Evolutionary conservation across 2,797 vertebrate species (phyloP).

Genomic region (Characodon lateralis): DNA sequence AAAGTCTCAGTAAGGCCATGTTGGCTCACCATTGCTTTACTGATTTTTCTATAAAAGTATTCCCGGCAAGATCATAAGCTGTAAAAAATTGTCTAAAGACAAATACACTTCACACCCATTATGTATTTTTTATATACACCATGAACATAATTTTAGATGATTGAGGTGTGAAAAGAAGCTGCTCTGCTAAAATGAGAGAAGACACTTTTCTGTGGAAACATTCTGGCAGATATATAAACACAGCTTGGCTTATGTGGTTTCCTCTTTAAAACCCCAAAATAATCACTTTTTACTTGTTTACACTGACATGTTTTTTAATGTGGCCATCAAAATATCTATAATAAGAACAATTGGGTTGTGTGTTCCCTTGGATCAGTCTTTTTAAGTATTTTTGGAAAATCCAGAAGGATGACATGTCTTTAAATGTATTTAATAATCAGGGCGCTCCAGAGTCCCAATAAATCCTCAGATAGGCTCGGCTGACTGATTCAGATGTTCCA

Average conservation of each 20-base stretch:
- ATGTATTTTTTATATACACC: conserved; percentile 38
- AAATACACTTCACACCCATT: conserved; percentile 33
- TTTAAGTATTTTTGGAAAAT: neutral
- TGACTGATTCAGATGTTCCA: neutral
- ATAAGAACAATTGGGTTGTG: neutral
- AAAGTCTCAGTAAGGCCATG: neutral
- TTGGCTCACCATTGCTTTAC: neutral
- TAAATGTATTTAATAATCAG: neutral
- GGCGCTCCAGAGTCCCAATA: neutral
- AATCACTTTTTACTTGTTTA: conserved; percentile 21
- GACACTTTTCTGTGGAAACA: neutral
- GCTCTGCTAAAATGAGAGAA: neutral
- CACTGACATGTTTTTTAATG: conserved; percentile 19
- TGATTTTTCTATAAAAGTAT: neutral
- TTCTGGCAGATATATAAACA: conserved; percentile 54
- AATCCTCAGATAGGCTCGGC: neutral
- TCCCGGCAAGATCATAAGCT: neutral
- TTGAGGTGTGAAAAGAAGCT: conserved; percentile 9
- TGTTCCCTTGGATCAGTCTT: neutral
- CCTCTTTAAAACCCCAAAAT: conserved; percentile 51
- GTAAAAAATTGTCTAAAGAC: conserved; percentile 7
- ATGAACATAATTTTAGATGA: conserved; percentile 29
- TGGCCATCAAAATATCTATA: neutral
- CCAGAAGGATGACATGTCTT: neutral
- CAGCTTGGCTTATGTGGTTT: conserved; percentile 52